Conservation (phyloP, 2,113 vertebrate species). For the Ailurus styani region DNA sequence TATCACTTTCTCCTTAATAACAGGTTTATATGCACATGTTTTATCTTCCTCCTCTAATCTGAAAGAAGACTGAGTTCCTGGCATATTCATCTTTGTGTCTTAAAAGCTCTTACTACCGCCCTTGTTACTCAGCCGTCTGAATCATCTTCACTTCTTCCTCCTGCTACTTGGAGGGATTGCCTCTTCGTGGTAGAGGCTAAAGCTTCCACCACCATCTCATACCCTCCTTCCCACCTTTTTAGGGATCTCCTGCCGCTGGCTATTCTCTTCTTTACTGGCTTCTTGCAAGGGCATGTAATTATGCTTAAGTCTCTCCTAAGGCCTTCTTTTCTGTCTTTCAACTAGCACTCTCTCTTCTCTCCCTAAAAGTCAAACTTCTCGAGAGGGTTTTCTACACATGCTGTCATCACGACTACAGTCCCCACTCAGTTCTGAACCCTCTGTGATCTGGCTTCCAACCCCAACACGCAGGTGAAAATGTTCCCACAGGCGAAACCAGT, state of each 20-base stretch:
- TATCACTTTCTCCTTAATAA: neutral
- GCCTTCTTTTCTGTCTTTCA: neutral
- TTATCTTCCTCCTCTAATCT: neutral
- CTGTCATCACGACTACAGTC: neutral
- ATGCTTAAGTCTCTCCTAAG: neutral
- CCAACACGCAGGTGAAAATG: neutral
- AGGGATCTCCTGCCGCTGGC: neutral
- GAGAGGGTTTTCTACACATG: neutral
- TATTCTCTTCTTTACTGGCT: neutral
- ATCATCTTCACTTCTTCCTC: accelerated
- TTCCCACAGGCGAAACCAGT: too few species aligned
- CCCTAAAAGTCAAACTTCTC: neutral
- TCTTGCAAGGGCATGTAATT: neutral
- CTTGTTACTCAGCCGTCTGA: accelerated
- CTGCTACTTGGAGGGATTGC: neutral
- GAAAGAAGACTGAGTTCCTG: neutral
- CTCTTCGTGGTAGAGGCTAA: neutral
- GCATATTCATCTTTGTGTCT: neutral
- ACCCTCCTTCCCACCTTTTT: too few species aligned
- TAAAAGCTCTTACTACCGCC: neutral
- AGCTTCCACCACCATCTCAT: accelerated
- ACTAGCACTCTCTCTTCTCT: neutral
- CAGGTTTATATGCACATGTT: neutral
- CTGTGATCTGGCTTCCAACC: neutral
- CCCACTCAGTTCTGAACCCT: neutral